Percentiles rank a stretch among this genome's conserved stretches.
Conservation (phyloP, 1,140 invertebrate species). For the Ylistrum balloti region DNA sequence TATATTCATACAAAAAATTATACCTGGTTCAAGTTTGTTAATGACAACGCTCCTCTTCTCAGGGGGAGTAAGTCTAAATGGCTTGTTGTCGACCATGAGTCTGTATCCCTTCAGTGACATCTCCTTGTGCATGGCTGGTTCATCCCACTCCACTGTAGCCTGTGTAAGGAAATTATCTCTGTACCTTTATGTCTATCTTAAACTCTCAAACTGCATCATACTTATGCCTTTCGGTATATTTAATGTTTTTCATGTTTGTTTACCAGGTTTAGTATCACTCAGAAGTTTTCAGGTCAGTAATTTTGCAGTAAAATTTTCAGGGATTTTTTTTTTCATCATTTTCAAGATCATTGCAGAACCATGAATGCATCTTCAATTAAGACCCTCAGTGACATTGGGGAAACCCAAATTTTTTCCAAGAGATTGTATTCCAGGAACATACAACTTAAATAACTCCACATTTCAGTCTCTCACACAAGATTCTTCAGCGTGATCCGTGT, state of each 20-base stretch:
- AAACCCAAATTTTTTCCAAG: not conserved
- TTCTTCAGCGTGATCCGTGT: not conserved
- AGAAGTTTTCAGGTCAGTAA: no score
- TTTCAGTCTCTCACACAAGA: not conserved
- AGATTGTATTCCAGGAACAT: not conserved
- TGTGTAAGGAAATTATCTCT: slow-evolving; percentile 57
- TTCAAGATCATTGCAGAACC: no score
- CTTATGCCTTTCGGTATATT: no score
- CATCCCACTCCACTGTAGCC: slow-evolving; percentile 77
- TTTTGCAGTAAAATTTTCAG: no score
- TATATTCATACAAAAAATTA: no score
- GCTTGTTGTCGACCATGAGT: slow-evolving; percentile 77
- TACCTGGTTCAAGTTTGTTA: slow-evolving; percentile 78
- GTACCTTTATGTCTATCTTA: not conserved
- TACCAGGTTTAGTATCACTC: no score
- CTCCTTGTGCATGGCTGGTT: slow-evolving; percentile 70
- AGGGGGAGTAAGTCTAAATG: slow-evolving; percentile 69
- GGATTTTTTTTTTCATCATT: no score
- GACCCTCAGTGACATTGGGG: not conserved
- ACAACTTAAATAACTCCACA: not conserved
- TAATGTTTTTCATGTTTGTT: no score
- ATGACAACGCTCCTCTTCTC: slow-evolving; percentile 74
- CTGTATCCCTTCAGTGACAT: slow-evolving; percentile 76
- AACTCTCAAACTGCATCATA: no score
- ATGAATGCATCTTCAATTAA: slow-evolving; percentile 73